These are phyloP conservation scores for Chrysolina haemoptera DNA, from an alignment of 2,888 invertebrate genomes.

Conservation along the genomic window DNA sequence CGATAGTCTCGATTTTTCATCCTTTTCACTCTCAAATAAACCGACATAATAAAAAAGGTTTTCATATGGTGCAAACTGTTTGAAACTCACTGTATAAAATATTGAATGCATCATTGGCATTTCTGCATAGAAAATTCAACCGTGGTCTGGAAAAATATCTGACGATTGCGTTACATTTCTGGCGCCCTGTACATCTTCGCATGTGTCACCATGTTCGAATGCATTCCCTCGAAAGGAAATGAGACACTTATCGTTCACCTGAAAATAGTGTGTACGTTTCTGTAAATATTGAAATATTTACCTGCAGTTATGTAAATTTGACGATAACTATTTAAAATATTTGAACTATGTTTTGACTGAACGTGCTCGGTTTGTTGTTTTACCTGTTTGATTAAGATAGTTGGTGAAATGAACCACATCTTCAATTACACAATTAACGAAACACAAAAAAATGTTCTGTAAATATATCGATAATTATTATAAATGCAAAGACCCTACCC, in stretches of 20 bases:
- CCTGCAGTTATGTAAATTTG: slow-evolving; percentile 16
- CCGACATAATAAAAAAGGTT: too few relatives aligned
- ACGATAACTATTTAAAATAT: background rate
- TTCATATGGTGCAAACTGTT: too few relatives aligned
- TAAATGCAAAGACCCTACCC: too few relatives aligned
- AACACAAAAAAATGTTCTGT: background rate
- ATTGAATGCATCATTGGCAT: too few relatives aligned
- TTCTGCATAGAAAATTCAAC: too few relatives aligned
- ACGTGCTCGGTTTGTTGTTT: background rate
- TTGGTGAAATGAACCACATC: background rate
- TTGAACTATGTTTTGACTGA: slow-evolving; percentile 11
- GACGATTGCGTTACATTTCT: background rate
- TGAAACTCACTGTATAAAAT: too few relatives aligned
- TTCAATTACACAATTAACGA: background rate
- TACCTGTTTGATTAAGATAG: slow-evolving; percentile 16
- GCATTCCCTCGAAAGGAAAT: background rate
- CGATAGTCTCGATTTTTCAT: too few relatives aligned
- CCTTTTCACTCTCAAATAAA: too few relatives aligned
- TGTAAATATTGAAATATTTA: slow-evolving; percentile 5
- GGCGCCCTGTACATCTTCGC: background rate
- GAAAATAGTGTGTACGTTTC: slow-evolving; percentile 2
- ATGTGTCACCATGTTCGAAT: background rate
- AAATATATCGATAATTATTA: background rate
- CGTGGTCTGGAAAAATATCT: too few relatives aligned
- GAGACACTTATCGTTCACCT: slow-evolving; percentile 2